phyloP scores from a whole-genome alignment of 2,888 invertebrate species.

The Cyrtodaria siliqua region DNA sequence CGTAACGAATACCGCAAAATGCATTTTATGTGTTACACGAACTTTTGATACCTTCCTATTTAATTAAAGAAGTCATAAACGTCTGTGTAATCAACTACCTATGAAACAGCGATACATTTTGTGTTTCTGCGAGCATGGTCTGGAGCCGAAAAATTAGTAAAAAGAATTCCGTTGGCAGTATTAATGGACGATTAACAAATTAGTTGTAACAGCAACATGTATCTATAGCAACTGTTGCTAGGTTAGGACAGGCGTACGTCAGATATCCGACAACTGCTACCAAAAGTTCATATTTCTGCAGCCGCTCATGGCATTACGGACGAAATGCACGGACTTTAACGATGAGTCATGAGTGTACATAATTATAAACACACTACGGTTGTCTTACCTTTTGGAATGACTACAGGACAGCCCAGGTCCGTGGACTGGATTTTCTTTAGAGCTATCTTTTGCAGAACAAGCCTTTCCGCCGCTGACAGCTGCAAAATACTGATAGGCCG shows the following conservation, averaged over 20 bases:
- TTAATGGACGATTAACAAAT: neutral
- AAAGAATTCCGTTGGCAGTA: too few relatives aligned
- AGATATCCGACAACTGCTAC: neutral
- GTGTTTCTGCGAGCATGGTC: neutral
- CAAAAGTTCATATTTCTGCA: too few relatives aligned
- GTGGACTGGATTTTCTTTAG: constrained; percentile 94
- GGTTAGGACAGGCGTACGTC: constrained; percentile 25
- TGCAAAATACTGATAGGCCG: constrained; percentile 91
- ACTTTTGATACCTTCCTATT: too few relatives aligned
- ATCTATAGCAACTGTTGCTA: constrained; percentile 28
- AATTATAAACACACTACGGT: too few relatives aligned
- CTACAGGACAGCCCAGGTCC: constrained; percentile 93
- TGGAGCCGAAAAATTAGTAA: too few relatives aligned
- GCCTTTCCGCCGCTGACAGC: constrained; percentile 92
- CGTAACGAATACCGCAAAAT: too few relatives aligned
- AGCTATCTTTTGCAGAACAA: constrained; percentile 94
- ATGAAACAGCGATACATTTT: neutral
- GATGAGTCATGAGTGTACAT: too few relatives aligned
- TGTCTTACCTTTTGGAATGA: constrained; percentile 92
- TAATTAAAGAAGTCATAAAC: too few relatives aligned
- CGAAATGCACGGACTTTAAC: too few relatives aligned
- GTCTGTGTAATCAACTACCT: too few relatives aligned
- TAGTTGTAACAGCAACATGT: constrained; percentile 13
- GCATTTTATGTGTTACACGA: too few relatives aligned
- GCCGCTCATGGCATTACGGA: too few relatives aligned